phyloP scores from a whole-genome alignment of 2,113 vertebrate species.

The Caranx ignobilis region DNA sequence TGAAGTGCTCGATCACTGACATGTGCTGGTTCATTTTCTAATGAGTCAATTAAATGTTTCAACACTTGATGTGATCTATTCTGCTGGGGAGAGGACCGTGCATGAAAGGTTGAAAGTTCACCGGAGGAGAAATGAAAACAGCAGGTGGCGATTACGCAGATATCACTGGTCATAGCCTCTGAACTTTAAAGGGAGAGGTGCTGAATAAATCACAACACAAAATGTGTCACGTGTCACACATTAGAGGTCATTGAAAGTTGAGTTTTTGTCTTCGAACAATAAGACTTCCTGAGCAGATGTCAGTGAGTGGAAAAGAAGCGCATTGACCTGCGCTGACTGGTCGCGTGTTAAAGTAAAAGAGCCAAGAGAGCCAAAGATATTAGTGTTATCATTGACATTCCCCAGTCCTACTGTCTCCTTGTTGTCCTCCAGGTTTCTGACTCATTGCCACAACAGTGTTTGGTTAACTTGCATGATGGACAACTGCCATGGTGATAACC shows the following conservation, averaged over 20 bases:
- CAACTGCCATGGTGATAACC: conserved; percentile 49
- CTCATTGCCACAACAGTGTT: conserved; percentile 43
- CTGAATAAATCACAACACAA: not conserved
- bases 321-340: not conserved
- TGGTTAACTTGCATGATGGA: conserved; percentile 41
- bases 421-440: conserved; percentile 32
- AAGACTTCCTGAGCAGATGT: not conserved
- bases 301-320: not conserved
- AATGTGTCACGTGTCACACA: not conserved
- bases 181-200: not conserved
- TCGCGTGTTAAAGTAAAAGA: not conserved
- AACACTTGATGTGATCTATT: not conserved
- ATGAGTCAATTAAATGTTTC: too few relatives aligned
- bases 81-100: not conserved
- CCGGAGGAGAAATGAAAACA: not conserved
- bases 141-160: not conserved
- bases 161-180: not conserved
- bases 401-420: not conserved
- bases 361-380: not conserved
- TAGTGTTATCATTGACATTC: conserved; percentile 33
- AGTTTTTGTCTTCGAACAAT: not conserved
- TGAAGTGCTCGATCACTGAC: too few relatives aligned
- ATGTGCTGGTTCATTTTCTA: too few relatives aligned
- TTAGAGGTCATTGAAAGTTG: not conserved
- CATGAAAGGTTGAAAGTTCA: not conserved